Evolutionary conservation across 2,888 invertebrate genomes (phyloP).

Genomic region (Hyposoter didymator): DNA sequence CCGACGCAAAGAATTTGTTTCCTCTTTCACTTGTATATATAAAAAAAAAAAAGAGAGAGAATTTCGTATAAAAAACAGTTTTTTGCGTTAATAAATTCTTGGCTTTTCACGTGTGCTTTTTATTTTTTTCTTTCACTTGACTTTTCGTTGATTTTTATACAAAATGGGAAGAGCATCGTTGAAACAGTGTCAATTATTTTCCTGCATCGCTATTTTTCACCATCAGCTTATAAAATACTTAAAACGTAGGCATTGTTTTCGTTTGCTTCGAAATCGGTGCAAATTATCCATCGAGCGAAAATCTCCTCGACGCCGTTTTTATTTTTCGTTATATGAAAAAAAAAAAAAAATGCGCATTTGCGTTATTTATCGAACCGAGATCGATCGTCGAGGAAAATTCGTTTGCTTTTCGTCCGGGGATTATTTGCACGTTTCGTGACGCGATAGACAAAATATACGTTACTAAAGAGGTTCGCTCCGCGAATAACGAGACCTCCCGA

Average conservation of each 20-base stretch:
- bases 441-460: conserved; percentile 31
- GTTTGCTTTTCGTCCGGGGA: background rate
- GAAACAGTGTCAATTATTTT: conserved; percentile 48
- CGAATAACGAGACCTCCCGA: conserved; percentile 50
- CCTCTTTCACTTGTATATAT: conserved; percentile 21
- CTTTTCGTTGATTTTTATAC: conserved; percentile 31
- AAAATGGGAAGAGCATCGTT: conserved; percentile 66
- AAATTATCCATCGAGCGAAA: conserved; percentile 43
- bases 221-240: conserved; percentile 64
- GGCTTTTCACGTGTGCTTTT: conserved; percentile 2
- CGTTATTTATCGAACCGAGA: background rate
- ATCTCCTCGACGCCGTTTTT: conserved; percentile 31
- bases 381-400: background rate
- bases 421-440: background rate
- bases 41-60: conserved; percentile 45
- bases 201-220: background rate
- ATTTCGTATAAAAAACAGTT: conserved; percentile 54
- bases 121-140: conserved; percentile 15
- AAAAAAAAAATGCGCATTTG: background rate
- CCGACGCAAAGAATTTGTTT: conserved; percentile 19
- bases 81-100: conserved; percentile 63
- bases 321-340: conserved; percentile 1
- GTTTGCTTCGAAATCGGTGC: conserved; percentile 17
- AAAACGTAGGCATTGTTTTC: conserved; percentile 55
- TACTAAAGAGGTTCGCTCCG: conserved; percentile 50